Evolutionary conservation across 2,888 invertebrate species (phyloP).

Genomic region (Phyto melanocephala): DNA sequence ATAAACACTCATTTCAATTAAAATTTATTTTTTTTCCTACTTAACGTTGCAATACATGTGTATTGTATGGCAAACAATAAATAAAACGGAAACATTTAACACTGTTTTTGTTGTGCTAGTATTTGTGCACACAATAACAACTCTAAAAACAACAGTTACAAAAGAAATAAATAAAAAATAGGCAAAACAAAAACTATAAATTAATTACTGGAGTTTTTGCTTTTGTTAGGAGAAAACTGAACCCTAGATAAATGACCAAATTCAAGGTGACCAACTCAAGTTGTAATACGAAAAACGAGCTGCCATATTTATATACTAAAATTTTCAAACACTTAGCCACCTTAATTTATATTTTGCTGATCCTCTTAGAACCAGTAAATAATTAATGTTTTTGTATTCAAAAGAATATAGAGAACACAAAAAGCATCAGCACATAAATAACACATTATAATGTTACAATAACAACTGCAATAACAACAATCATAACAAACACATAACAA

Average conservation of each 20-base stretch:
- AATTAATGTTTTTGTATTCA: constrained; percentile 42
- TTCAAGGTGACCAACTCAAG: neutral
- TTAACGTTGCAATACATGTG: neutral
- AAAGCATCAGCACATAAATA: constrained; percentile 37
- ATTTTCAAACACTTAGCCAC: neutral
- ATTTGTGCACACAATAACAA: neutral
- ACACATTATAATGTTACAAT: constrained; percentile 49
- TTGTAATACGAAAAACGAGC: neutral
- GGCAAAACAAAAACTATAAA: constrained; percentile 6
- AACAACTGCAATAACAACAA: constrained; percentile 6
- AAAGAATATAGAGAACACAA: neutral
- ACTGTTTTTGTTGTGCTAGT: neutral
- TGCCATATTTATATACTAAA: neutral
- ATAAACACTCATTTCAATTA: neutral
- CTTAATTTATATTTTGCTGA: neutral
- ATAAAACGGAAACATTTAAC: constrained; percentile 43
- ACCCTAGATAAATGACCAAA: neutral
- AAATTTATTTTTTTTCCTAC: neutral
- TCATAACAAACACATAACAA: constrained; percentile 4
- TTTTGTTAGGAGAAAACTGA: neutral
- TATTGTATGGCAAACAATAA: neutral
- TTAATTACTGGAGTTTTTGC: constrained; percentile 16
- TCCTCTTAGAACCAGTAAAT: constrained; percentile 29
- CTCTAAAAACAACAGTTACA: neutral
- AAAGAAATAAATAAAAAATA: neutral